Evolutionary conservation across 2,888 invertebrate genomes (phyloP), one percentile per base, ranked within the genome.

Genomic region (Hybos culiciformis): DNA sequence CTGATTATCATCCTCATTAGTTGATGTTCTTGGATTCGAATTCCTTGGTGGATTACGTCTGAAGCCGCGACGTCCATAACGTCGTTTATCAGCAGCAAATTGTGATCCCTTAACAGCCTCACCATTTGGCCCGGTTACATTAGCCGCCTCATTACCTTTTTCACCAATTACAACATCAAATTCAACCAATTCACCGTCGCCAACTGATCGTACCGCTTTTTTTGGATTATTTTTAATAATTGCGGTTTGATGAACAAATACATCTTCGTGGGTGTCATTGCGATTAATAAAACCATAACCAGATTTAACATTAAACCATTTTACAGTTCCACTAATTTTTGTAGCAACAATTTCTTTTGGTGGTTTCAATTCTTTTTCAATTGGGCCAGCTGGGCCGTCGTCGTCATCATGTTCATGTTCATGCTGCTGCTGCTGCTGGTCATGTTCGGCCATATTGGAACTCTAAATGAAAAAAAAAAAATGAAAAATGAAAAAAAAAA

Each of bases 251-350:
- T 98, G 97, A 60, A 98, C 97, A 75, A 98, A 98, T 56, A 98
- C 94, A 75, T 98, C 97, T 73, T 94, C 94, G 75, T 93, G 92
- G 62, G 92, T 96, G 76, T 97, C 97, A 72, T 92, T 90, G 67
- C 88, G 82, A 73, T 94, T 94, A 70, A 97, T 97, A 71, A 97
- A 97, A 65, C 97, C 97, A 73, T 97, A 97, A 69, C 97, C 91
- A 72, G 88, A 88, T 73, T 91, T 91, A 53, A 91, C 91, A 68
- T 91, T 91, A 74, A 91, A 91, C 97, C 97, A 98, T 76, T 98
- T 98, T 50, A 98, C 97, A 62, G 90, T 91, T 69, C 97, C 97
- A 71, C 86, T 86, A 66, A 98, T 93, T 77, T 90, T 90, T 66
- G 79, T 83, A 70, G 91, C 91, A 91, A 72, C 45, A 78, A 77